Conservation (phyloP, 2,888 invertebrate species). For the Camponotus fellah region DNA sequence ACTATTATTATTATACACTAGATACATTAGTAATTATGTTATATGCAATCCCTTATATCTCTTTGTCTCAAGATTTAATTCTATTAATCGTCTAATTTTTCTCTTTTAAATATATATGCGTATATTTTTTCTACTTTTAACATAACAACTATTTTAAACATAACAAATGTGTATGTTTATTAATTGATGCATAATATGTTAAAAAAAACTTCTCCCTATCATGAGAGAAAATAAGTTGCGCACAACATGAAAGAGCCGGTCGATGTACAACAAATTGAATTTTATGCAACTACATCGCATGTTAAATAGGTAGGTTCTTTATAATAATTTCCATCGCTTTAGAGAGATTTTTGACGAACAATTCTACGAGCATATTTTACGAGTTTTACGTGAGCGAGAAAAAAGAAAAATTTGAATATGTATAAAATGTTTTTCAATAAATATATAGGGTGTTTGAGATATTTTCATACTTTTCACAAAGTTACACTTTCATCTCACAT, state of each 20-base stretch:
- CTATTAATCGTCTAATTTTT: background rate
- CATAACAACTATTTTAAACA: background rate
- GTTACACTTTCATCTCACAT: background rate
- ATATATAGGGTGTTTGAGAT: background rate
- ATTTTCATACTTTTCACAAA: background rate
- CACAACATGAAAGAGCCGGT: conserved; percentile 22
- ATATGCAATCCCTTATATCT: background rate
- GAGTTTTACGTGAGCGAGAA: too few relatives aligned
- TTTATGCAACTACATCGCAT: conserved; percentile 33
- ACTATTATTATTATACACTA: background rate
- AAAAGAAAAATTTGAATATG: background rate
- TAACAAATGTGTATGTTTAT: background rate
- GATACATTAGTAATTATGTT: background rate
- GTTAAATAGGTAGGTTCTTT: conserved; percentile 35
- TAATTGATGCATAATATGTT: background rate
- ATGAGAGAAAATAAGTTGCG: conserved; percentile 11
- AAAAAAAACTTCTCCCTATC: conserved; percentile 12
- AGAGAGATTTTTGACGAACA: conserved; percentile 15
- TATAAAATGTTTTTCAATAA: background rate
- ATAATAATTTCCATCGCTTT: conserved; percentile 33
- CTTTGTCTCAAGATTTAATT: background rate
- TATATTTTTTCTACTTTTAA: background rate
- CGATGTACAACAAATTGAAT: conserved; percentile 39
- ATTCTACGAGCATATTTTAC: background rate
- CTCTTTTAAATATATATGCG: background rate